phyloP scores from a whole-genome alignment of 1,140 invertebrate genomes.

The Anthonomus grandis region DNA sequence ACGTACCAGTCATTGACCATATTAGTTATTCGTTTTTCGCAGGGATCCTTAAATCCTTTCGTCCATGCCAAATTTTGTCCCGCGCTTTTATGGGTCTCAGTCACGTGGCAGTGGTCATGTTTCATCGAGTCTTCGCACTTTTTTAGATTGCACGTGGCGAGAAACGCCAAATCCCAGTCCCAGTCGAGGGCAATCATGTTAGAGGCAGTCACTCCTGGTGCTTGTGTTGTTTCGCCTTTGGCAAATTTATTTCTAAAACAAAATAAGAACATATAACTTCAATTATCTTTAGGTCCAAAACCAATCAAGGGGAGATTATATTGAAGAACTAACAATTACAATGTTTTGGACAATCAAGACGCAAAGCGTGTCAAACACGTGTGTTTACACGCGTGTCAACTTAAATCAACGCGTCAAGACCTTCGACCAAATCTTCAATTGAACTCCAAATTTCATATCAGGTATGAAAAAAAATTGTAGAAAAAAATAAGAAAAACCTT shows the following conservation, averaged over 20 bases:
- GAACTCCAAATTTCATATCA: too few species aligned
- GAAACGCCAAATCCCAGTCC: slow-evolving; percentile 9
- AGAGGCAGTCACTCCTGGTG: neutral
- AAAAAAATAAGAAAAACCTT: too few species aligned
- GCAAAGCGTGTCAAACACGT: too few species aligned
- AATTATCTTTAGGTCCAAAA: neutral
- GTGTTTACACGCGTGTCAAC: too few species aligned
- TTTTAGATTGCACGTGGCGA: slow-evolving; percentile 2
- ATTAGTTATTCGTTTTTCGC: neutral
- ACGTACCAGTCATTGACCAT: neutral
- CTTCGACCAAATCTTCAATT: too few species aligned
- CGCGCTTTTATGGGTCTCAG: neutral
- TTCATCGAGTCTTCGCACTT: neutral
- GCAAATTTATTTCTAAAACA: slow-evolving; percentile 2
- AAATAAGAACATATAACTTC: neutral
- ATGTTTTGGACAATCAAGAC: too few species aligned
- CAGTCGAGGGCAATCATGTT: slow-evolving; percentile 5
- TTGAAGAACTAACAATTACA: too few species aligned
- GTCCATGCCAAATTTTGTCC: slow-evolving; percentile 8
- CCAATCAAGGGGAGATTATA: too few species aligned
- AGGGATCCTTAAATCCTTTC: neutral
- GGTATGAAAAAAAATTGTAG: too few species aligned
- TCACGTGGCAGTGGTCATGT: neutral
- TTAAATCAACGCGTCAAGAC: too few species aligned
- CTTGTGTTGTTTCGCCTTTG: neutral